Conservation (phyloP, 2,888 invertebrate species). For the Zaprionus bogoriensis region DNA sequence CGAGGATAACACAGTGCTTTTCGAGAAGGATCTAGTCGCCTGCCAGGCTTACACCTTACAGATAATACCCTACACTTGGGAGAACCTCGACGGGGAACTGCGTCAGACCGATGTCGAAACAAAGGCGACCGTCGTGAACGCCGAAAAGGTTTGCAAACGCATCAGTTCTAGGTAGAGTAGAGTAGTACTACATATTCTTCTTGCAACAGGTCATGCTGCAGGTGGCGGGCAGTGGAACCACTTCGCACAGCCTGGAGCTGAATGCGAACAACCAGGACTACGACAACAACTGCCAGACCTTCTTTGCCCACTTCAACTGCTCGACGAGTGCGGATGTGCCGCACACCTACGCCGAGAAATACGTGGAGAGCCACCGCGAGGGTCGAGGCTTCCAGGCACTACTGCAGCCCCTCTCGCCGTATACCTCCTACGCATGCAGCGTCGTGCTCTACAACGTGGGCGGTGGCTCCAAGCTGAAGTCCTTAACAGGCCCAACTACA, state of each 20-base stretch:
- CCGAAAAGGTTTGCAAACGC: conserved; percentile 37
- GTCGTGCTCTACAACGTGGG: conserved; percentile 77
- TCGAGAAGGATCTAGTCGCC: conserved; percentile 65
- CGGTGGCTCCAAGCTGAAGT: conserved; percentile 50
- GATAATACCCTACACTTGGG: conserved; percentile 75
- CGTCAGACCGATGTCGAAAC: conserved; percentile 69
- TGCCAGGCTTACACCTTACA: conserved; percentile 80
- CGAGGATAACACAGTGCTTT: conserved; percentile 47
- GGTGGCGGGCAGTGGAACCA: conserved; percentile 15
- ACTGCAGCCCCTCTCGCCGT: conserved; percentile 76
- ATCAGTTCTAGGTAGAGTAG: not conserved
- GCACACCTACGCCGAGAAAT: conserved; percentile 58
- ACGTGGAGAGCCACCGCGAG: conserved; percentile 71
- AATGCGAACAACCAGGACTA: conserved; percentile 70
- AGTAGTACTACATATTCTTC: not conserved
- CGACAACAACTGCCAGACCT: conserved; percentile 77
- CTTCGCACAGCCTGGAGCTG: conserved; percentile 71
- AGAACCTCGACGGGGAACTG: conserved; percentile 68
- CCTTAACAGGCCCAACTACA: conserved; percentile 23
- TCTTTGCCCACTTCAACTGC: conserved; percentile 78
- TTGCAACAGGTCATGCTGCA: conserved; percentile 35
- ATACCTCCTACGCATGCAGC: conserved; percentile 72
- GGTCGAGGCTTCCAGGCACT: conserved; percentile 72
- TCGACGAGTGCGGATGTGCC: conserved; percentile 40
- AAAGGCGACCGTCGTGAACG: conserved; percentile 53